A percentile compares a stretch with the other conserved stretches of the same genome.
These are phyloP conservation scores for Zygothrica quintamaculata DNA, from an alignment of 2,888 invertebrate species.

Conservation along the genomic window DNA sequence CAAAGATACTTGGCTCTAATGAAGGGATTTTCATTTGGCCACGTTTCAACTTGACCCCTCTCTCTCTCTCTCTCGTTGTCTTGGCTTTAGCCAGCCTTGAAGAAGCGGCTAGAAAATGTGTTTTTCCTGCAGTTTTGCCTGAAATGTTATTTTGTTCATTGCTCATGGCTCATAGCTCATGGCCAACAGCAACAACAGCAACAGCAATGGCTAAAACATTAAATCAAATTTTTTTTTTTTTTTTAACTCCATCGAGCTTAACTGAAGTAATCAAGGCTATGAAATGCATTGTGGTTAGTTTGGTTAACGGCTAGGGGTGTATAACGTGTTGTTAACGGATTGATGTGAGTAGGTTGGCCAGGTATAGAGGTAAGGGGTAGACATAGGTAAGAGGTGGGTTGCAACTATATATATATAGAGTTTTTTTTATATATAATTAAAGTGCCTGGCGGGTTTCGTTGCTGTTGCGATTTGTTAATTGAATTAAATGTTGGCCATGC, in stretches of 20 bases:
- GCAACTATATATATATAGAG: conserved; percentile 44
- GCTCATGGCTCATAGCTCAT: not conserved
- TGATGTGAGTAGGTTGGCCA: no score
- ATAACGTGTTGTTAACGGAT: no score
- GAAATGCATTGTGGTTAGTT: conserved; percentile 50
- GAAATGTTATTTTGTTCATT: no score
- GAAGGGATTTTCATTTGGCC: conserved; percentile 54
- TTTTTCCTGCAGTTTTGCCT: no score
- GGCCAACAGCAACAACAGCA: not conserved
- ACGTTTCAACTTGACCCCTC: conserved; percentile 59
- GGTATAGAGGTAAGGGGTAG: not conserved
- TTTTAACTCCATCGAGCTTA: conserved; percentile 19
- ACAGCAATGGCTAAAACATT: conserved; percentile 10
- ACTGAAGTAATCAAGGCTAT: conserved; percentile 43
- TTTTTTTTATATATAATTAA: conserved; percentile 65
- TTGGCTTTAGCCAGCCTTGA: conserved; percentile 37
- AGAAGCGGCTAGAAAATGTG: not conserved
- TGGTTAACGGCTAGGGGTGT: not conserved
- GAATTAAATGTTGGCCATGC: conserved; percentile 72
- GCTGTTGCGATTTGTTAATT: conserved; percentile 76
- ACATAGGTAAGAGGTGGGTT: not conserved
- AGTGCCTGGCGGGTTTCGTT: conserved; percentile 48
- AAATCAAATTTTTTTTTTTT: conserved; percentile 43
- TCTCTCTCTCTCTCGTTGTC: not conserved
- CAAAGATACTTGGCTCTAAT: conserved; percentile 48